These are phyloP conservation scores for Oxyura jamaicensis DNA, from an alignment of 2,113 vertebrate species.

Conservation along the genomic window DNA sequence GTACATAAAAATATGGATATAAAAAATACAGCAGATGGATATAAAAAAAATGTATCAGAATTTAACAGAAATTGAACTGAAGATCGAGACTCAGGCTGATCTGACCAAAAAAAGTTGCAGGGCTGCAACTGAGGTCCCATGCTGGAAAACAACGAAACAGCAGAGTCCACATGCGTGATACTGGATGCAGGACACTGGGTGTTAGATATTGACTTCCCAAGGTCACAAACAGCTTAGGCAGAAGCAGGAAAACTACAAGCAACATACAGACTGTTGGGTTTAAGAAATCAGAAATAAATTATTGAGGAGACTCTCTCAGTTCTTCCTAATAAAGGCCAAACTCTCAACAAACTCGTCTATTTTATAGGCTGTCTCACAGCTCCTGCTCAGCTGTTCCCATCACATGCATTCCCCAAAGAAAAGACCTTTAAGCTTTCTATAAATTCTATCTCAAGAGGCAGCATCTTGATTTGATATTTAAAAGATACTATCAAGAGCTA, in stretches of 20 bases:
- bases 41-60: slow-evolving; percentile 21
- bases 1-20: neutral
- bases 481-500: neutral
- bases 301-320: neutral
- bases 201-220: neutral
- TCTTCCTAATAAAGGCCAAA: neutral
- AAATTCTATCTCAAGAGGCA: neutral
- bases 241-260: neutral
- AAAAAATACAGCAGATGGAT: slow-evolving; percentile 13
- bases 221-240: neutral
- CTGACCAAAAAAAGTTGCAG: slow-evolving; percentile 30
- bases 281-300: neutral
- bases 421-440: neutral
- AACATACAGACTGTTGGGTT: accelerated
- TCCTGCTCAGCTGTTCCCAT: neutral
- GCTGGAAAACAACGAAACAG: neutral
- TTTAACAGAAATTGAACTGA: slow-evolving; percentile 37
- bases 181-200: neutral
- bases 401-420: neutral
- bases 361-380: neutral
- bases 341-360: neutral
- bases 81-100: slow-evolving; percentile 3
- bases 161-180: neutral
- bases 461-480: neutral
- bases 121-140: neutral